Conservation (phyloP, 2,113 vertebrate genomes). For the Myotis brandtii region DNA sequence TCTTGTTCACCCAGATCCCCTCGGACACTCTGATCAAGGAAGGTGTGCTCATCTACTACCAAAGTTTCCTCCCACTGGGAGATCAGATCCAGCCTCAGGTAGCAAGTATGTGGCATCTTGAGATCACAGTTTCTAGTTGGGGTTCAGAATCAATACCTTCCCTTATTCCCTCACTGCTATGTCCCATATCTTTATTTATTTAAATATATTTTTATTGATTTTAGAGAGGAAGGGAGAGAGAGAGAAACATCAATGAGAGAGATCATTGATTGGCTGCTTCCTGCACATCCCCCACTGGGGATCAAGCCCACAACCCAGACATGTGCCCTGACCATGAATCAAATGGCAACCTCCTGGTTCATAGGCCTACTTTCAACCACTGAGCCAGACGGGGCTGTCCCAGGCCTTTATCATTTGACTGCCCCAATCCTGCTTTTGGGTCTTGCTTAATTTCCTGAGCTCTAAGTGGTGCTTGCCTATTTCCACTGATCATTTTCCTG, state of each 20-base stretch:
- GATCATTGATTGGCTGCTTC: too few species aligned
- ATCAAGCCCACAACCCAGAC: too few species aligned
- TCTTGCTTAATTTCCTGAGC: constrained; percentile 5
- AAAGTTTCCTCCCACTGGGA: background rate
- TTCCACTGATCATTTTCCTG: background rate
- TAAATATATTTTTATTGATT: too few species aligned
- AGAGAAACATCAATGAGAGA: too few species aligned
- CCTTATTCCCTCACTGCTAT: background rate
- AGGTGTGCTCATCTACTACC: background rate
- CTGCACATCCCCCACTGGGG: too few species aligned
- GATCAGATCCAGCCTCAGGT: background rate
- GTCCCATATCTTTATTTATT: background rate
- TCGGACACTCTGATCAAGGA: background rate
- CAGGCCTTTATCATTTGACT: background rate
- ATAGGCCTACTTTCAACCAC: too few species aligned
- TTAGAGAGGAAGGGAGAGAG: too few species aligned
- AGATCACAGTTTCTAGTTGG: background rate
- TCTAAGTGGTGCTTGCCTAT: background rate
- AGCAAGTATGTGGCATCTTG: background rate
- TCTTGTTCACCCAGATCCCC: background rate
- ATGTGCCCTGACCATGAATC: too few species aligned
- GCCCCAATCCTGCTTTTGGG: background rate
- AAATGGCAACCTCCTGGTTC: too few species aligned
- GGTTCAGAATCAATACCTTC: background rate
- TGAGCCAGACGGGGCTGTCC: too few species aligned